These are phyloP conservation scores for Drosophila equinoxialis DNA, from an alignment of 1,140 invertebrate genomes.

Conservation along the genomic window DNA sequence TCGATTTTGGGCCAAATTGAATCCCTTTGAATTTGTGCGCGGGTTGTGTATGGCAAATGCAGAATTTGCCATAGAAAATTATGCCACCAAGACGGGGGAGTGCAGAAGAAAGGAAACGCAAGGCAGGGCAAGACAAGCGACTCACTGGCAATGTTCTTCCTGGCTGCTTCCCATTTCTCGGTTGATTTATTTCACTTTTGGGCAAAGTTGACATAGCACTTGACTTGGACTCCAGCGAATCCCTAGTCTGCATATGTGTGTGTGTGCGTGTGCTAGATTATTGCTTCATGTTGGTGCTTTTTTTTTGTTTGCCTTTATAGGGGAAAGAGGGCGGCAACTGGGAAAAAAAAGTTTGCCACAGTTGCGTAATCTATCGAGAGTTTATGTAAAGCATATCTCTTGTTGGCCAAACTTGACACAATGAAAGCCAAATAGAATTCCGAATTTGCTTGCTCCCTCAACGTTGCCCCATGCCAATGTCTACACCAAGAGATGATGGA, in stretches of 20 bases:
- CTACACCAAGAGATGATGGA: not conserved
- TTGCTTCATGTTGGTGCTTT: slow-evolving; percentile 25
- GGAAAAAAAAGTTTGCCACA: slow-evolving; percentile 50
- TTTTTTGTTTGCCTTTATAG: slow-evolving; percentile 7
- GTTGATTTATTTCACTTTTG: slow-evolving; percentile 72
- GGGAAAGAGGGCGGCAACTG: slow-evolving; percentile 7
- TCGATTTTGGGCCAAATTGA: slow-evolving; percentile 10
- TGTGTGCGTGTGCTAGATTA: slow-evolving; percentile 35
- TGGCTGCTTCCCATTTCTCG: slow-evolving; percentile 51
- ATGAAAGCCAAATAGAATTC: slow-evolving; percentile 40
- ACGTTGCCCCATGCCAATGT: not conserved
- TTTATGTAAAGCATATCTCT: slow-evolving; percentile 66
- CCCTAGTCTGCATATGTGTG: not conserved
- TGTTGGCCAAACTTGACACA: slow-evolving; percentile 37
- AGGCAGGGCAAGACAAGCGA: not conserved
- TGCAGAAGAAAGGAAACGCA: not conserved
- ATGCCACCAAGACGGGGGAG: slow-evolving; percentile 20
- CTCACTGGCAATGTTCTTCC: not conserved
- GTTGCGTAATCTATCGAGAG: slow-evolving; percentile 56
- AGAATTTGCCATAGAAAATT: slow-evolving; percentile 72
- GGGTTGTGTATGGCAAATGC: slow-evolving; percentile 48
- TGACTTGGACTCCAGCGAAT: slow-evolving; percentile 46
- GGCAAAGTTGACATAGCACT: slow-evolving; percentile 71
- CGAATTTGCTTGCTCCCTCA: slow-evolving; percentile 26
- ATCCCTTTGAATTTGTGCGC: slow-evolving; percentile 22